Percentiles rank a stretch among this genome's conserved stretches.
Conservation (phyloP, 2,113 vertebrate species). For the Amazona guildingii region DNA sequence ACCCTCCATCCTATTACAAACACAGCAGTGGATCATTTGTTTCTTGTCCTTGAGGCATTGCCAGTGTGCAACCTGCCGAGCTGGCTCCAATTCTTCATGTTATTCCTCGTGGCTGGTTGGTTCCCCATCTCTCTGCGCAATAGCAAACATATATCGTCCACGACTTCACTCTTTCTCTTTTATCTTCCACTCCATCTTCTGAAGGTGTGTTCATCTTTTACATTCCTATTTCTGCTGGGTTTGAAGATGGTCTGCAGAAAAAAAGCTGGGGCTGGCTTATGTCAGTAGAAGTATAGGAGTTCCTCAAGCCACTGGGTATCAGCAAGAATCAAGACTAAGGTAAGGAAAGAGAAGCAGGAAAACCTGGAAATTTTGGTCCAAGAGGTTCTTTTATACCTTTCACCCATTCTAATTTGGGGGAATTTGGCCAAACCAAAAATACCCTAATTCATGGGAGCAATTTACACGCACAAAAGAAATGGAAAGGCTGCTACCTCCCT, state of each 20-base stretch:
- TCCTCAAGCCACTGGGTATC: neutral
- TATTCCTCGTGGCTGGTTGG: neutral
- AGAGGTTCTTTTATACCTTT: neutral
- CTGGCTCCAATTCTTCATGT: neutral
- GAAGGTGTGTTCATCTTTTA: neutral
- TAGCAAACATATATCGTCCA: neutral
- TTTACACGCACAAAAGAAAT: neutral
- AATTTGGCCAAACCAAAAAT: neutral
- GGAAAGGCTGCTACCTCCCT: neutral
- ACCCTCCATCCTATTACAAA: neutral
- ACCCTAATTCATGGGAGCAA: neutral
- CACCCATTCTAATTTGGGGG: neutral
- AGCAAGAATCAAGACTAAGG: neutral
- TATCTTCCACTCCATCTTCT: neutral
- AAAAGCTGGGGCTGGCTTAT: neutral
- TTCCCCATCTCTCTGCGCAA: neutral
- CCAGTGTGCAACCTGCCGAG: neutral
- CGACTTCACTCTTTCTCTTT: neutral
- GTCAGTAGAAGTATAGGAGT: neutral
- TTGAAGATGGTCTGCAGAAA: neutral
- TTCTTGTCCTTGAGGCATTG: constrained; percentile 33
- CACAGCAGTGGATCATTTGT: neutral
- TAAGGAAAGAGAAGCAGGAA: neutral
- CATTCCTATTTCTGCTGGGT: neutral
- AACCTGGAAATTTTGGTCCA: neutral